Evolutionary conservation across 2,888 invertebrate genomes (phyloP).

Genomic region (Isoperla grammatica): DNA sequence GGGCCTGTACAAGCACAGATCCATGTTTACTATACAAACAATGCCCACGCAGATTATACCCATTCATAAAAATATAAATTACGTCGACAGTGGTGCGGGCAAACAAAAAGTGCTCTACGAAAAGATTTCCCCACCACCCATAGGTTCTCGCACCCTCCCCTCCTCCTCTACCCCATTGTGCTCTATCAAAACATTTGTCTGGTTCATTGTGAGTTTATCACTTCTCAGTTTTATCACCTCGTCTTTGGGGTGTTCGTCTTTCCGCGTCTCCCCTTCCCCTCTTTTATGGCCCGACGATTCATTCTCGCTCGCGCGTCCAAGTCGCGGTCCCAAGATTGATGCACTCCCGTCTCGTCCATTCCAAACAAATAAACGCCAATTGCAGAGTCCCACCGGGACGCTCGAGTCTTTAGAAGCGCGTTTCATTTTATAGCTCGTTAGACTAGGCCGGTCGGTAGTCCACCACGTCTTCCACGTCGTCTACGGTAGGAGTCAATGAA

Average conservation of each 20-base stretch:
- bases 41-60: too few relatives aligned
- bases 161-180: constrained; percentile 13
- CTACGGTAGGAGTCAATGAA: too few relatives aligned
- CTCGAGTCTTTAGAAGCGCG: background rate
- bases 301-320: background rate
- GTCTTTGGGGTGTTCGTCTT: constrained; percentile 11
- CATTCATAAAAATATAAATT: too few relatives aligned
- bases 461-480: too few relatives aligned
- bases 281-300: background rate
- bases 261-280: constrained; percentile 1
- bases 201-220: constrained; percentile 16
- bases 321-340: background rate
- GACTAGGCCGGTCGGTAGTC: too few relatives aligned
- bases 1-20: too few relatives aligned
- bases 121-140: background rate
- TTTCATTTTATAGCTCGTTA: too few relatives aligned
- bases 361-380: background rate
- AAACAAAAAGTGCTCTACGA: background rate
- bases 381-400: background rate
- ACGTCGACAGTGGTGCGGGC: too few relatives aligned
- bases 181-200: constrained; percentile 18
- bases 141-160: background rate
- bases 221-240: constrained; percentile 23
- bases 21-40: too few relatives aligned
- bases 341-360: background rate